Base-by-base conservation (phyloP, 2,888 invertebrate genomes). In the Nomada flava region DNA sequence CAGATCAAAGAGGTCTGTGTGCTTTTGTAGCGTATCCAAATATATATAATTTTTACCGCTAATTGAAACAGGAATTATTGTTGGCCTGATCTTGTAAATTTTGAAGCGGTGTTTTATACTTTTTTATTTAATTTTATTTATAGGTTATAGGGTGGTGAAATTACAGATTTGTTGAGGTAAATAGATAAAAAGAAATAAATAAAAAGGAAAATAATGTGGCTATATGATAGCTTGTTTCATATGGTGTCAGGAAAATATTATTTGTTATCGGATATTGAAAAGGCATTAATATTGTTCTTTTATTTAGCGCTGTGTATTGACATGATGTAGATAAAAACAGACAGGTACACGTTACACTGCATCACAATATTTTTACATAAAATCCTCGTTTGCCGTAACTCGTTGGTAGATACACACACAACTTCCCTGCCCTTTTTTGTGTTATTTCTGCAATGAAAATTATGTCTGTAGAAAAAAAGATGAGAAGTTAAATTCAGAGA, bases 241-340 rank as follows among this genome's bases (percentile, higher is more conserved):
- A 11, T 7, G 5, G 36, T 9, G 13, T 15, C 9, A 50, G 26
- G 15, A 18, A 64, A 64, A 50, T 26, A 20, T 50, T 62, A 63
- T 52, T 42, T 44, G 15, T 63, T 55, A 44, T 15, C 1, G n/a
- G n/a, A 20, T 26, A 63, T 63, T 42, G 72, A 63, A 63, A 72
- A 72, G 15, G 44, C 53, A 72, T 73, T 57, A 64, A 55, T n/a
- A 20, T 29, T 44, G 44, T 65, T 7, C 26, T 55, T 13, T 26
- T 23, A 29, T 10, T 57, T 15, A 57, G 29, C 53, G 64, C 53
- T 65, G 65, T 55, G 44, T 64, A 65, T 55, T 44, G 44, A 10
- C 18, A 53, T 26, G 53, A 53, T 42, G 18, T 63, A 44, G 23
- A n/a, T 29, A 20, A 36, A 23, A 62, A 52, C 63, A 55, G 63